Conservation (phyloP, 2,113 vertebrate species). For the Pagrus major region DNA sequence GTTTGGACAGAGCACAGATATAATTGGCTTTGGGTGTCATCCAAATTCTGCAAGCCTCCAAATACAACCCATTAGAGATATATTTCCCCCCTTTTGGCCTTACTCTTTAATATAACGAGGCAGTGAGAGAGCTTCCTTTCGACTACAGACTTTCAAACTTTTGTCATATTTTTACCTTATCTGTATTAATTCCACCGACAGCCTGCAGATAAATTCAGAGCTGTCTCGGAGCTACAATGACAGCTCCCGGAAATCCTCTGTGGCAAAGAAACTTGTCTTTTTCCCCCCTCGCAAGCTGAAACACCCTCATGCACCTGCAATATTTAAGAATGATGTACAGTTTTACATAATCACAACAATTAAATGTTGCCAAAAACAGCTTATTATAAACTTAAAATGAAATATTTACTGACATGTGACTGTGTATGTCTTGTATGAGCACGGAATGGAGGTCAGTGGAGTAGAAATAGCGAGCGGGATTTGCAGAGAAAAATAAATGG, state of each 20-base stretch:
- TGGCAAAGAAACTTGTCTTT: conserved; percentile 29
- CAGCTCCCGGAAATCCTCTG: conserved; percentile 75
- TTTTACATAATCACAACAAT: conserved; percentile 19
- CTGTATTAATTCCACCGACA: conserved; percentile 83
- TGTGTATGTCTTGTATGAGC: conserved; percentile 25
- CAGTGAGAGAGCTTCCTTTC: conserved; percentile 66
- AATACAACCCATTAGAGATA: conserved; percentile 75
- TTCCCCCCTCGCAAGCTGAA: conserved; percentile 28
- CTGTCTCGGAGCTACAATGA: conserved; percentile 75
- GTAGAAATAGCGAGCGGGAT: conserved; percentile 35
- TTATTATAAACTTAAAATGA: conserved; percentile 4
- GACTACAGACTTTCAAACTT: conserved; percentile 77
- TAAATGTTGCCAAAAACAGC: background rate
- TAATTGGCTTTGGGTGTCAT: conserved; percentile 73
- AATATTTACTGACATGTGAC: background rate
- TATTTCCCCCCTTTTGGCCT: conserved; percentile 54
- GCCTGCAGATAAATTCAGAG: conserved; percentile 82
- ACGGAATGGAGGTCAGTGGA: conserved; percentile 38
- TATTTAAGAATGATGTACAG: conserved; percentile 15
- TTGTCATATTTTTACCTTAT: conserved; percentile 81
- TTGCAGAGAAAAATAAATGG: conserved; percentile 66
- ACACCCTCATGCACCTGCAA: conserved; percentile 16
- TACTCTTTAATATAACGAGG: conserved; percentile 70
- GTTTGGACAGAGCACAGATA: conserved; percentile 75
- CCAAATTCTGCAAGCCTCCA: conserved; percentile 65